Evolutionary conservation across 2,113 vertebrate species (phyloP), one percentile per base, ranked within the genome.

Genomic region (Sprattus sprattus): DNA sequence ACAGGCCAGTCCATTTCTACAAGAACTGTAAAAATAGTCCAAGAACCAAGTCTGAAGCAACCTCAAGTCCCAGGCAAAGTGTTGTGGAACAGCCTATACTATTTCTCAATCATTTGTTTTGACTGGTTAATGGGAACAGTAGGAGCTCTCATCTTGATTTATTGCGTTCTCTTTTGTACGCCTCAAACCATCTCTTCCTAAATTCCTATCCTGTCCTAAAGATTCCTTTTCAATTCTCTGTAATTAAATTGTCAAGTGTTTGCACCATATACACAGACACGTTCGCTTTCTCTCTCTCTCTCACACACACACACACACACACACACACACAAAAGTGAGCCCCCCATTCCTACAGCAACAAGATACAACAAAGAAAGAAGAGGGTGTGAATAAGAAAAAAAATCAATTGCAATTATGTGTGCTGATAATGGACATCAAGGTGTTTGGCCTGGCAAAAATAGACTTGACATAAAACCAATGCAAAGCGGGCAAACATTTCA

Each of bases 351-450:
- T 78, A 92, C 86, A 75, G 87, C 83, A 88, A 90, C 80, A 39
- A 83, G 85, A 87, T 91, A 92, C 71, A 78, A 89, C 86, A 90
- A 88, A 86, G 87, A 67, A 84, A 83, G 92, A 93, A 89, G 90
- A 90, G 87, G 89, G 89, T 91, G 87, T 88, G 90, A 92, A 91
- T 88, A 89, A 81, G 49, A 50, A 89, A 92, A 84, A 90, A 90
- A 94, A 95, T 95, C 94, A 91, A 95, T 88, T 86, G 93, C 92
- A 95, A 95, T 95, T 94, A 95, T 90, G 91, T 86, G 88, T 88
- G 90, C 86, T 93, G 92, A 95, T 94, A 95, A 94, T 93, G 90
- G 92, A 92, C 92, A 94, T 92, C 90, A 92, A 91, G 90, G 91
- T 93, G 93, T 93, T 92, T 89, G 84, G 90, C 88, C 89, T 88